phyloP scores from a whole-genome alignment of 2,113 vertebrate species.

The Prolemur simus region DNA sequence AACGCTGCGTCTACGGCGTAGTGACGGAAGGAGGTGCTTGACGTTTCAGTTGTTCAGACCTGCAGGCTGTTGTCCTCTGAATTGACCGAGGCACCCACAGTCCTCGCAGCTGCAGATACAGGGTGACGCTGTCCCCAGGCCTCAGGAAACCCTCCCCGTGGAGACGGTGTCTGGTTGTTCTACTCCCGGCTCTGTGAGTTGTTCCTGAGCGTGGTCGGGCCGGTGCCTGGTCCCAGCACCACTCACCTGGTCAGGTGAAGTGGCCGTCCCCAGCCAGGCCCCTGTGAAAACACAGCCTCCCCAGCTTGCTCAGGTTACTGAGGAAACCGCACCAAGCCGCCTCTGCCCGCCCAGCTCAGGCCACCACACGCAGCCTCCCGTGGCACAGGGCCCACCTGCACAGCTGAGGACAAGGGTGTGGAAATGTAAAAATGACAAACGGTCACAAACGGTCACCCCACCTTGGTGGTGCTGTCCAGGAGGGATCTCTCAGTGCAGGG shows the following conservation, averaged over 20 bases:
- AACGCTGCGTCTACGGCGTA: rapidly evolving
- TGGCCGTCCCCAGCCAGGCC: neutral
- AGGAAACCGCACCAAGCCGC: neutral
- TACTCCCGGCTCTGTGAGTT: neutral
- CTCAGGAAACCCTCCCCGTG: too few relatives aligned
- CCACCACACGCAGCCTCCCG: rapidly evolving
- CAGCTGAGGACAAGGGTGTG: neutral
- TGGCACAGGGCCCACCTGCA: neutral
- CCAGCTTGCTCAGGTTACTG: neutral
- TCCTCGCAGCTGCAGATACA: rapidly evolving
- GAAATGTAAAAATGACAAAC: neutral
- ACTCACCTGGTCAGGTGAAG: neutral
- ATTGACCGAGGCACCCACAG: neutral
- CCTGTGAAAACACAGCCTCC: neutral
- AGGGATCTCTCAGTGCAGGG: neutral
- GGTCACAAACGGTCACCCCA: neutral
- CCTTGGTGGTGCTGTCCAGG: neutral
- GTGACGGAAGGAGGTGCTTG: too few relatives aligned
- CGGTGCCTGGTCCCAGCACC: neutral
- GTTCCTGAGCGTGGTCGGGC: neutral
- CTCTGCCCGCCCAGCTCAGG: neutral
- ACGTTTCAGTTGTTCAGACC: neutral
- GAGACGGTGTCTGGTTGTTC: rapidly evolving
- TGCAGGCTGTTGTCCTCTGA: neutral
- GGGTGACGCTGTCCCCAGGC: too few relatives aligned